These are phyloP conservation scores for Poeciliopsis turrubarensis DNA, from an alignment of 2,113 vertebrate species.

Conservation along the genomic window DNA sequence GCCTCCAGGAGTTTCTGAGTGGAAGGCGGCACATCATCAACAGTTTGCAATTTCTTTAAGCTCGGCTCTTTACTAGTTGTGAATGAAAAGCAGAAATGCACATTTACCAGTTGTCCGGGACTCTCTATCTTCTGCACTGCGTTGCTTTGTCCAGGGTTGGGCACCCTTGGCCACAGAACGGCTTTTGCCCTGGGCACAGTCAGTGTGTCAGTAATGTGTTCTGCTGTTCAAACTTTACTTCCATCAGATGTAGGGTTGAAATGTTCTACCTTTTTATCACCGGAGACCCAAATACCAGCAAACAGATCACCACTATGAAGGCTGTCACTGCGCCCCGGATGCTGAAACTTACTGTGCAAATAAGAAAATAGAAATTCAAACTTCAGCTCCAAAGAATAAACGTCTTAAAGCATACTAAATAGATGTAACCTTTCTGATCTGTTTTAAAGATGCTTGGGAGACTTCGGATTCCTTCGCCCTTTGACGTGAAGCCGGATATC, in stretches of 20 bases:
- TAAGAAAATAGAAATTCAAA: neutral
- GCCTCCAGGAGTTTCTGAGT: slow-evolving; percentile 62
- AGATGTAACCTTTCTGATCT: slow-evolving; percentile 39
- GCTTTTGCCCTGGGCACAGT: slow-evolving; percentile 34
- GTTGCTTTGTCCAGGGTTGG: slow-evolving; percentile 81
- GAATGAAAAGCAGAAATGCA: neutral
- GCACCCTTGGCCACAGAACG: slow-evolving; percentile 80
- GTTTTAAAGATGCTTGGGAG: slow-evolving; percentile 49
- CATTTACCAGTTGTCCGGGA: slow-evolving; percentile 54
- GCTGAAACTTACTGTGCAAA: slow-evolving; percentile 28
- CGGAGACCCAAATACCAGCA: slow-evolving; percentile 44
- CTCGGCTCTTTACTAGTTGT: neutral
- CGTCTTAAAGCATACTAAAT: neutral
- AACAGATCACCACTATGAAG: slow-evolving; percentile 1
- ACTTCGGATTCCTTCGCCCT: slow-evolving; percentile 78
- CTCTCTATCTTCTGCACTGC: slow-evolving; percentile 78
- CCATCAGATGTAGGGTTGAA: neutral
- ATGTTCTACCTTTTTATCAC: slow-evolving; percentile 68
- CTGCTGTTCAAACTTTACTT: neutral
- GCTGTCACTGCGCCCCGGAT: slow-evolving; percentile 6
- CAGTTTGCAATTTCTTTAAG: neutral
- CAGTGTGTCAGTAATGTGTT: neutral
- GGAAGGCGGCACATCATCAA: neutral
- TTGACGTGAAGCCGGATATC: slow-evolving; percentile 80
- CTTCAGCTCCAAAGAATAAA: neutral